Conservation (phyloP, 2,888 invertebrate species). For the Philereme transversata region DNA sequence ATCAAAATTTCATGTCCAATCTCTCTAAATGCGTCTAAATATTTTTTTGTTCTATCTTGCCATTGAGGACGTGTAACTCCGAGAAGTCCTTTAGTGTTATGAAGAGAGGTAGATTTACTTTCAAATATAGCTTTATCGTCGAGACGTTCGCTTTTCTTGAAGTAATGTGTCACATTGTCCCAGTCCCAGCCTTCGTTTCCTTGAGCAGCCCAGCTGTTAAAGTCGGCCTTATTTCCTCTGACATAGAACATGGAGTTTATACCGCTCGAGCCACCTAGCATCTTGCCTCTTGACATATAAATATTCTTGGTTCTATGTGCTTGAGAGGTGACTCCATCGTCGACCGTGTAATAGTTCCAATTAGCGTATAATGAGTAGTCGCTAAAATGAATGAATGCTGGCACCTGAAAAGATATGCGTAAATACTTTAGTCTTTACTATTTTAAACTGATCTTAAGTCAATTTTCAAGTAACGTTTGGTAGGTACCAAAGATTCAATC, state of each 20-base stretch:
- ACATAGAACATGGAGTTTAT: slow-evolving; percentile 21
- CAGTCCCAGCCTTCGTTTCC: slow-evolving; percentile 44
- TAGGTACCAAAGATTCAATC: slow-evolving; percentile 6
- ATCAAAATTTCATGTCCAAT: slow-evolving; percentile 55
- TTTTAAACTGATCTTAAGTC: neutral
- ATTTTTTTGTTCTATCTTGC: slow-evolving; percentile 22
- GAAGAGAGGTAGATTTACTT: slow-evolving; percentile 25
- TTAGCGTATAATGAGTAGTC: slow-evolving; percentile 33
- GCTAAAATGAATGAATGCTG: neutral
- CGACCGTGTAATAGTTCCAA: slow-evolving; percentile 41
- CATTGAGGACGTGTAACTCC: slow-evolving; percentile 33
- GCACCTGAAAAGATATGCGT: neutral
- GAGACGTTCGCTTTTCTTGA: slow-evolving; percentile 47
- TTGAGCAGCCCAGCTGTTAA: slow-evolving; percentile 41
- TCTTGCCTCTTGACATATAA: slow-evolving; percentile 83
- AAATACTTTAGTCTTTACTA: neutral
- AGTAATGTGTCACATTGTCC: slow-evolving; percentile 40
- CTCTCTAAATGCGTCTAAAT: slow-evolving; percentile 56
- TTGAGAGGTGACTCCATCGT: slow-evolving; percentile 45
- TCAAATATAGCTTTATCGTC: slow-evolving; percentile 28
- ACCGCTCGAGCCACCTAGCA: slow-evolving; percentile 40
- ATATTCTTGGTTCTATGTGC: slow-evolving; percentile 39
- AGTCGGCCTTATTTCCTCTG: slow-evolving; percentile 38
- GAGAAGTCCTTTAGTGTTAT: slow-evolving; percentile 38
- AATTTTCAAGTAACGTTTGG: neutral